Base-by-base conservation (phyloP, 2,113 vertebrate genomes). In the Corynorhinus townsendii region DNA sequence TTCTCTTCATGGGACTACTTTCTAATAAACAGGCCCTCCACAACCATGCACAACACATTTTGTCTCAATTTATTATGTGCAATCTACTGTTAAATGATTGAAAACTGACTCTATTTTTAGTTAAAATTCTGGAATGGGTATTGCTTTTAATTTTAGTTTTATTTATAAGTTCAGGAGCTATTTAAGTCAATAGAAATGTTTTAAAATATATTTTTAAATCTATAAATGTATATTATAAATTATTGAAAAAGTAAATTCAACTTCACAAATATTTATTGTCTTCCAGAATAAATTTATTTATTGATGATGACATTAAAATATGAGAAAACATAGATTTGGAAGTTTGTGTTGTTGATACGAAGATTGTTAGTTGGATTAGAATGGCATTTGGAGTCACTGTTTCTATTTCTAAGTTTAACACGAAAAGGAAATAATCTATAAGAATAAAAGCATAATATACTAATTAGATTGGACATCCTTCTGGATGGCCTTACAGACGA, bases 201-300 rank as follows among this genome's bases (percentile, higher is more conserved):
- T 86, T 47, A 49, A 22, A 91, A 43, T 40, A 73, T 49, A 40
- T n/a, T n/a, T 62, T 88, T 49, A 95, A 66, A 72, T 89, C 15
- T 59, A 30, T 77, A 69, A 40, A 49, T 76, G 26, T 33, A 11
- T 49, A 11, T 47, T 77, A 87, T 86, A 68, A 76, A n/a, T 68
- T 40, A 47, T 77, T 76, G 12, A 84, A 84, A 75, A 87, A 85
- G 49, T 77, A 73, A 24, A 56, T 89, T 91, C 26, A 38, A 33
- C n/a, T 59, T 69, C 80, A 88, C 52, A 80, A 87, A 17, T 91
- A 85, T 59, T 87, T 75, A 71, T 47, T 62, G 16, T 33, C 19
- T 93, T 93, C 19, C 14, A 62, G n/a, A 90, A 75, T 73, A 35
- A 84, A 96, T 73, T 47, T 85, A 30, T 24, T 87, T 89, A 52